Base-by-base conservation (phyloP, 1,140 invertebrate genomes). In the Plodia interpunctella region DNA sequence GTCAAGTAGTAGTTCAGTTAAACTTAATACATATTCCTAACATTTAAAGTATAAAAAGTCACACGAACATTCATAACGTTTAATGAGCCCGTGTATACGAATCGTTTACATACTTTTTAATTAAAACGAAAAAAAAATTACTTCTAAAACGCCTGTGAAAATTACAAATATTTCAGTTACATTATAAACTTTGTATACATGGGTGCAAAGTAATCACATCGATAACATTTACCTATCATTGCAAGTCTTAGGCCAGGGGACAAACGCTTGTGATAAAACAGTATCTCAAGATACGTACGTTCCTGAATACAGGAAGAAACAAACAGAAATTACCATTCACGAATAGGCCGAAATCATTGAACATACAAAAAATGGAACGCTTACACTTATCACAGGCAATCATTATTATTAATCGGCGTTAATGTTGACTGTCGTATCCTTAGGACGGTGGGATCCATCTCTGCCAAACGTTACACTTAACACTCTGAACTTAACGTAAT, bases 391-490 rank as follows among this genome's bases (percentile, higher is more conserved):
- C 38, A 44, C 38, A 44, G 38, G 38, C 38, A 44, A 44, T 44
- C 38, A 44, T 44, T 44, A 44, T 44, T 5, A 32, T 38, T 44
- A 44, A n/a, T 1, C 38, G 38, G 38, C 38, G 38, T 44, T 44
- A 5, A 32, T 32, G 30, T 44, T 44, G 13, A 15, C 38, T n/a
- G 15, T 15, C 15, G 38, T 17, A 44, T 44, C 38, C 38, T 15
- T 53, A 25, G 21, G 18, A 58, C 63, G 63, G 63, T 65, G 63
- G 63, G 63, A 20, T 56, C 49, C 35, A 25, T 53, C 11, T 3
- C 11, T 32, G 30, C 30, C 30, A 4, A 6, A 25, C 49, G 18
- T 51, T 20, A n/a, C 58, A 69, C 57, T 65, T 59, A 55, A 54
- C 50, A 62, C 54, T 44, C 49, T 49, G 19, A 49, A 57, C 49